These are phyloP conservation scores for Argopecten irradians DNA, from an alignment of 1,140 invertebrate species.

Conservation along the genomic window DNA sequence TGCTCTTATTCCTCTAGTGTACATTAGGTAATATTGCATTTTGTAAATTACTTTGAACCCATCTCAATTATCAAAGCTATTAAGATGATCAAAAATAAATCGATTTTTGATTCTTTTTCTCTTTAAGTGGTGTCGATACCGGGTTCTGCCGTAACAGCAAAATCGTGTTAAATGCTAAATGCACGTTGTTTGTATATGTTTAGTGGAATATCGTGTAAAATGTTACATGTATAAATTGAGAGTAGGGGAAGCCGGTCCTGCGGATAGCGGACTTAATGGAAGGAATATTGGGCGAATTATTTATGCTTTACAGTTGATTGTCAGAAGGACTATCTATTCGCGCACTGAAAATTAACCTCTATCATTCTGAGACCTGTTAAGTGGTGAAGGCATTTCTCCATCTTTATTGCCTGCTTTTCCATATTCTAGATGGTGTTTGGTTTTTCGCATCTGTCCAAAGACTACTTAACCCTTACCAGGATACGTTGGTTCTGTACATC, in stretches of 20 bases:
- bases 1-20: conserved; percentile 51
- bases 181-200: conserved; percentile 56
- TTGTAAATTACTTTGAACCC: conserved; percentile 56
- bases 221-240: conserved; percentile 49
- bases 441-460: not conserved
- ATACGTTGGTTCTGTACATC: not conserved
- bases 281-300: conserved; percentile 53
- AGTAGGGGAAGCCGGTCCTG: conserved; percentile 35
- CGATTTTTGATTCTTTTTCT: conserved; percentile 56
- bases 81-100: conserved; percentile 57
- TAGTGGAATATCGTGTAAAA: conserved; percentile 58
- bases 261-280: conserved; percentile 38
- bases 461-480: not conserved
- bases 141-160: conserved; percentile 51
- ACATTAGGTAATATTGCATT: conserved; percentile 59
- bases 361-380: conserved; percentile 7
- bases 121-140: conserved; percentile 53
- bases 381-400: conserved; percentile 14
- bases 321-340: not conserved
- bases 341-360: not conserved
- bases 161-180: conserved; percentile 57
- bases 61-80: conserved; percentile 56
- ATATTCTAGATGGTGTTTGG: not conserved
- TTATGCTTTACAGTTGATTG: conserved; percentile 52
- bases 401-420: not conserved